Base-by-base conservation (phyloP, 2,797 vertebrate species). In the Margarornis squamiger region DNA sequence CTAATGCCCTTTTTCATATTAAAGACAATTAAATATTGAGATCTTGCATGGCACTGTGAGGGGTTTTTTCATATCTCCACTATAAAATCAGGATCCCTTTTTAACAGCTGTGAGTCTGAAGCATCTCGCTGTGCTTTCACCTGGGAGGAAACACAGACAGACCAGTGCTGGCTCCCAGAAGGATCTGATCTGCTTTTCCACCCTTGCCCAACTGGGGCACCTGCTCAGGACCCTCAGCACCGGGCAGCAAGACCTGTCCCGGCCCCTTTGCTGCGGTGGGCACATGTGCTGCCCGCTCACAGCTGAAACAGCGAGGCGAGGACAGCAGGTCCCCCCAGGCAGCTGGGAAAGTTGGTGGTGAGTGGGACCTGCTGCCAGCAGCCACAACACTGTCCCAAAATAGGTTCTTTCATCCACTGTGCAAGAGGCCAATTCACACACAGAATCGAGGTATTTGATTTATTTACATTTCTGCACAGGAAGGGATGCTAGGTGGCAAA, bases 81-180 rank as follows among this genome's bases (percentile, higher is more conserved):
- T 6, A 15, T 0, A n/a, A 23, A 39, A 51, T 27, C 3, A 23
- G 18, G 45, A 63, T 16, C 30, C 21, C 13, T 51, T n/a, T 58
- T 9, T 10, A 68, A 52, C 1, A 0, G 14, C 16, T 5, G 1
- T 2, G 4, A 52, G 22, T 18, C 9, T 30, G 10, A 24, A 0
- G 4, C 2, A 27, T 2, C 15, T 9, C 13, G 8, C 16, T 4
- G 4, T 2, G 10, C 11, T n/a, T 26, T 29, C 19, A 30, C 52
- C 22, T 2, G 15, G 19, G n/a, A 23, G 54, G 12, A 19, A 29
- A 17, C 32, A 6, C 34, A 10, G 30, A 2, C 23, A 2, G 12
- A 4, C 5, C 1, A 5, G 7, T 1, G 16, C 48, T 4, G 58
- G 24, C 51, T 18, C 26, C 12, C 48, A 14, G 23, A 23, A 8